These are phyloP conservation scores for Coelogynopora nodosa DNA, from an alignment of 2,888 invertebrate species.

Conservation along the genomic window DNA sequence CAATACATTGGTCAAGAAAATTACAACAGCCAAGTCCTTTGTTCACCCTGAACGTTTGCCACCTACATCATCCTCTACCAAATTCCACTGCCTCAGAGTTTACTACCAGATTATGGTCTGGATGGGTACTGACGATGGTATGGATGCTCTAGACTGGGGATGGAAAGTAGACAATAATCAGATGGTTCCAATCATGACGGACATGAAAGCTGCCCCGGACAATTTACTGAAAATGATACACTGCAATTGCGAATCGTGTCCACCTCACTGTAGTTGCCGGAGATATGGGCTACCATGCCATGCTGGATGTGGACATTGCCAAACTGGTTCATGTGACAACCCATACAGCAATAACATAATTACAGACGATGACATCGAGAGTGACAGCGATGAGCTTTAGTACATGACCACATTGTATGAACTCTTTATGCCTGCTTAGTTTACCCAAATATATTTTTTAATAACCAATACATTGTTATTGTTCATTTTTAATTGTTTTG, in stretches of 20 bases:
- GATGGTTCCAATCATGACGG: constrained; percentile 39
- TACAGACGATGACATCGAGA: neutral
- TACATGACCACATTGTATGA: constrained; percentile 29
- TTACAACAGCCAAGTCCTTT: constrained; percentile 36
- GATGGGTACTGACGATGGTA: constrained; percentile 15
- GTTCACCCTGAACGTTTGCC: constrained; percentile 35
- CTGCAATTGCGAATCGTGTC: constrained; percentile 38
- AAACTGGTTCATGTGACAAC: neutral
- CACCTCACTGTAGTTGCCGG: neutral
- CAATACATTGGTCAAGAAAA: constrained; percentile 34
- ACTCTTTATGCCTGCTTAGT: neutral
- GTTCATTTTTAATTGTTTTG: constrained; percentile 21
- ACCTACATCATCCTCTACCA: constrained; percentile 42
- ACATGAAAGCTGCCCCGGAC: constrained; percentile 30
- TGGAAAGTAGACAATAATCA: constrained; percentile 38
- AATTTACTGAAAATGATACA: constrained; percentile 40
- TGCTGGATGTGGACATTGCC: neutral
- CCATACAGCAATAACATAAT: neutral
- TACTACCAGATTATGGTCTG: constrained; percentile 43
- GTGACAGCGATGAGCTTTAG: neutral
- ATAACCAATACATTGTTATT: constrained; percentile 29
- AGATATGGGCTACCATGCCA: neutral
- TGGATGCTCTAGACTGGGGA: constrained; percentile 40
- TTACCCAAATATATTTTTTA: neutral
- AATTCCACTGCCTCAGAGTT: constrained; percentile 26